Evolutionary conservation across 1,140 invertebrate species (phyloP).

Genomic region (Drosophila hydei): DNA sequence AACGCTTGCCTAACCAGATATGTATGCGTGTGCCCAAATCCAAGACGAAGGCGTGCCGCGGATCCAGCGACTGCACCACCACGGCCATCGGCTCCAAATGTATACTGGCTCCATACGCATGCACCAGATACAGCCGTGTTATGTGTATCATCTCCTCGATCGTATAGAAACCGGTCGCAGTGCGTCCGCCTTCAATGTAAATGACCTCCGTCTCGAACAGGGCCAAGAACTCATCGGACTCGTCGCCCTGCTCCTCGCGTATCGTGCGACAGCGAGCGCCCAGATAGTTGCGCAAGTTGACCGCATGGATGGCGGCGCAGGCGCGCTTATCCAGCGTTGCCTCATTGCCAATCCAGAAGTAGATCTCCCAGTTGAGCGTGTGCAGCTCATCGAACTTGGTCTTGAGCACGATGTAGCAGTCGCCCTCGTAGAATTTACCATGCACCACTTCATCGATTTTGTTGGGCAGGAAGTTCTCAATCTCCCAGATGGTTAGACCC

Average conservation of each 20-base stretch:
- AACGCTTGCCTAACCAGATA: conserved; percentile 96
- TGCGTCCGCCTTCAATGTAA: conserved; percentile 98
- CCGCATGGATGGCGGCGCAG: conserved; percentile 99
- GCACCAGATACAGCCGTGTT: conserved; percentile 94
- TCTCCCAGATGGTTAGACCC: conserved; percentile 97
- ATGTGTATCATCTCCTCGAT: conserved; percentile 96
- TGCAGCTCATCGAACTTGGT: conserved; percentile 94
- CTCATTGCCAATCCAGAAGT: conserved; percentile 99
- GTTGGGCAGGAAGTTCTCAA: conserved; percentile 99
- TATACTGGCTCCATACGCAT: conserved; percentile 93
- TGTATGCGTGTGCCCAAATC: conserved; percentile 95
- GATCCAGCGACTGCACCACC: conserved; percentile 90
- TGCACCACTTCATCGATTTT: conserved; percentile 95
- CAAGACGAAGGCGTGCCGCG: conserved; percentile 95
- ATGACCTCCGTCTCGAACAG: conserved; percentile 96
- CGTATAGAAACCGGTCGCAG: conserved; percentile 98
- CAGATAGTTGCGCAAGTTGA: conserved; percentile 97
- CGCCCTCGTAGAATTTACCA: conserved; percentile 99
- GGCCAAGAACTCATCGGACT: conserved; percentile 97
- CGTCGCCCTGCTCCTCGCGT: conserved; percentile 97
- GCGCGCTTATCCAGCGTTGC: conserved; percentile 98
- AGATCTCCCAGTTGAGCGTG: conserved; percentile 96
- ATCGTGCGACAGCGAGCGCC: conserved; percentile 98
- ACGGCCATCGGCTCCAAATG: conserved; percentile 96
- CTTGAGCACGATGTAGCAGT: conserved; percentile 99